phyloP scores from a whole-genome alignment of 1,140 invertebrate genomes.

The Drosophila arizonae region DNA sequence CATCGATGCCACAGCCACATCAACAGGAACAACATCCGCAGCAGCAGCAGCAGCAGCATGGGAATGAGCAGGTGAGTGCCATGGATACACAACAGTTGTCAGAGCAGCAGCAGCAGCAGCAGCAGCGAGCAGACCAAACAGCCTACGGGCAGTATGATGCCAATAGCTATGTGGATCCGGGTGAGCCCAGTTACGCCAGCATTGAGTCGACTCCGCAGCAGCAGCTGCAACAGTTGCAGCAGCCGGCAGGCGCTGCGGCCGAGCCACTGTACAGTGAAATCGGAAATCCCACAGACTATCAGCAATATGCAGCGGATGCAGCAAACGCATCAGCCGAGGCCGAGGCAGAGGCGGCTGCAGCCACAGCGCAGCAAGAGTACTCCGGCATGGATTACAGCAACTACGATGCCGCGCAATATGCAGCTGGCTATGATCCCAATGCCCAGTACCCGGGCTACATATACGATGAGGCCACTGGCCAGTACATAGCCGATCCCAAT shows the following conservation, averaged over 20 bases:
- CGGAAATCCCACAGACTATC: conserved; percentile 78
- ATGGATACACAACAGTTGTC: conserved; percentile 12
- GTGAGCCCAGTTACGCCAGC: conserved; percentile 67
- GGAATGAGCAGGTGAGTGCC: conserved; percentile 4
- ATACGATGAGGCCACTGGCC: conserved; percentile 75
- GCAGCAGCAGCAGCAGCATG: conserved; percentile 10
- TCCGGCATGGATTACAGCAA: conserved; percentile 76
- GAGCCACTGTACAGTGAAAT: conserved; percentile 75
- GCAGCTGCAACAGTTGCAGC: conserved; percentile 11
- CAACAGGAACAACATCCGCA: conserved; percentile 16
- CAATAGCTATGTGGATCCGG: conserved; percentile 56
- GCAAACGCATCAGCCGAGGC: conserved; percentile 26
- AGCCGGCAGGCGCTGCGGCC: conserved; percentile 4
- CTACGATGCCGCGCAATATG: conserved; percentile 72
- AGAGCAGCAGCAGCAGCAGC: conserved; percentile 24
- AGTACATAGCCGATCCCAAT: conserved; percentile 79
- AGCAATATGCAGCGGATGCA: conserved; percentile 57
- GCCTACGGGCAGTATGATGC: conserved; percentile 64
- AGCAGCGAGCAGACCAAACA: conserved; percentile 28
- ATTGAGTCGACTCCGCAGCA: conserved; percentile 57
- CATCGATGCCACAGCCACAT: conserved; percentile 19
- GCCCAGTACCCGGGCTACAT: conserved; percentile 75
- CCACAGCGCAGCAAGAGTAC: conserved; percentile 60
- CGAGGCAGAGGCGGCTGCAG: conserved; percentile 8
- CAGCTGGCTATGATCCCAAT: conserved; percentile 71